Base-by-base conservation (phyloP, 2,797 vertebrate genomes). In the Cryptoblepharus egeriae region DNA sequence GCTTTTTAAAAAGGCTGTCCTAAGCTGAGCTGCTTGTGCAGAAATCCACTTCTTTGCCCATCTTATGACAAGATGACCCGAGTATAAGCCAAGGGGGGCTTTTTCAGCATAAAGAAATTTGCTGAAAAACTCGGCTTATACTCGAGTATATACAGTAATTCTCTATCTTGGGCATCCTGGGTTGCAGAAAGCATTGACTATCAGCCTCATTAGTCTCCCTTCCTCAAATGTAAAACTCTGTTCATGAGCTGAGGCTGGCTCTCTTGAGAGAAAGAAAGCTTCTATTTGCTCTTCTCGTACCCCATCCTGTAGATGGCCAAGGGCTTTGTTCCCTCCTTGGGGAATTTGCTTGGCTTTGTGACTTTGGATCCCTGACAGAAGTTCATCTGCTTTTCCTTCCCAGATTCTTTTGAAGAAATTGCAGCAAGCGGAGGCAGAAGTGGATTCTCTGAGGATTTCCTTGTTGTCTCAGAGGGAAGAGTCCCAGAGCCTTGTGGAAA, bases 361-460 rank as follows among this genome's bases (percentile, higher is more conserved):
- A 45, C 80, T 80, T 79, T 13, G 74, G 28, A 10, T 15, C 4
- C 30, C 2, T n/a, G 24, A 5, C 18, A 37, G 61, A 16, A 39
- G 10, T 81, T 26, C 1, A 0, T 2, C 75, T 63, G n/a, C 60
- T 79, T 15, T 82, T 7, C 58, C 84, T 86, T 80, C 79, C 30
- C 93, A 99, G 98, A 94, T 93, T 64, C 94, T 99, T 64, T 95
- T 95, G 3, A 92, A 95, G 84, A 97, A 97, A 89, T 97, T 97
- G 92, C 95, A 96, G 87, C 94, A 97, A 91, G 96, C 97, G 94
- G 97, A 98, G 88, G 84, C 92, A 80, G 97, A 98, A 79, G 90
- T 96, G 35, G 89, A 75, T 2, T 95, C 95, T 58, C 79, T 96
- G 39, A 84, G 82, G 39, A 94, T 79, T 61, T 84, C 78, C 32